Conservation (phyloP, 2,888 invertebrate genomes). For the Drosophila subsilvestris region DNA sequence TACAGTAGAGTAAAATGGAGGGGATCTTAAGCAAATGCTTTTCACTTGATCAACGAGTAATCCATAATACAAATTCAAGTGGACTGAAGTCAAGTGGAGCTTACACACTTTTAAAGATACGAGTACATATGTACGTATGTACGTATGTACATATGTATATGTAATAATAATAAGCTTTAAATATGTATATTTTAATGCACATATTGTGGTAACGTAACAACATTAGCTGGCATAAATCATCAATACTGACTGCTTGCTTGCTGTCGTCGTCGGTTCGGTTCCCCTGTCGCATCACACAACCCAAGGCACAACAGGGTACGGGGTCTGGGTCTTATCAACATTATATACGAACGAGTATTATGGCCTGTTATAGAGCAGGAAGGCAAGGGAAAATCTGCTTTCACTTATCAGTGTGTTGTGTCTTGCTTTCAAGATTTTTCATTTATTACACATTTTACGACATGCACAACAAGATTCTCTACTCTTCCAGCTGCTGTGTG, state of each 20-base stretch:
- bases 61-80: no score
- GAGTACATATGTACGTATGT: no score
- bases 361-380: background rate
- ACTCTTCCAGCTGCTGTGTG: background rate
- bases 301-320: background rate
- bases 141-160: no score
- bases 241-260: background rate
- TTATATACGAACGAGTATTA: background rate
- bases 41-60: no score
- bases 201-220: slow-evolving; percentile 3
- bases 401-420: background rate
- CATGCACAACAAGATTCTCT: background rate
- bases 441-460: background rate
- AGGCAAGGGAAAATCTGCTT: background rate
- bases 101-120: no score
- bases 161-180: background rate
- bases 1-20: background rate
- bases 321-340: background rate
- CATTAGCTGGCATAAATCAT: slow-evolving; percentile 29
- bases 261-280: no score
- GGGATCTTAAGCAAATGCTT: background rate
- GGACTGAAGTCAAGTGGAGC: no score
- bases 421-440: background rate
- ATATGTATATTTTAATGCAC: slow-evolving; percentile 5
- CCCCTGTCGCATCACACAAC: background rate